Evolutionary conservation across 2,113 vertebrate species (phyloP).

Genomic region (Sceloporus undulatus): DNA sequence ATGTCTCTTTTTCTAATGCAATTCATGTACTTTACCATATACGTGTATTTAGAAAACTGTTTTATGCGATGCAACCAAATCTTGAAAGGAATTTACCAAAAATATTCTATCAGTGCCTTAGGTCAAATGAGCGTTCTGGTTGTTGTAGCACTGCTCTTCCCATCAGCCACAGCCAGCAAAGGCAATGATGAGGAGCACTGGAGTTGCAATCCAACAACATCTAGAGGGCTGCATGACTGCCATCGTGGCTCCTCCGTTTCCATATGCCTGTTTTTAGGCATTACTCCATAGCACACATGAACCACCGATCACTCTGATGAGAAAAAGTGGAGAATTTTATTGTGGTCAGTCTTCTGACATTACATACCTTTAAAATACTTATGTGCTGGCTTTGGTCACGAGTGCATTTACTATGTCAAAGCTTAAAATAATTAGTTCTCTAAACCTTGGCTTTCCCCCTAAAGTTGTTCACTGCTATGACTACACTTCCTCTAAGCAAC

Average conservation of each 20-base stretch:
- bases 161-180: too few species aligned
- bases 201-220: too few species aligned
- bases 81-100: not conserved
- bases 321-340: not conserved
- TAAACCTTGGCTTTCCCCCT: too few species aligned
- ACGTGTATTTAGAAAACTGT: not conserved
- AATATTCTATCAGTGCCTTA: not conserved
- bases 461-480: not conserved
- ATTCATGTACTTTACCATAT: not conserved
- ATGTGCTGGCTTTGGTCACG: too few species aligned
- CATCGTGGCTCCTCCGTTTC: too few species aligned
- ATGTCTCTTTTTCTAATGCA: not conserved
- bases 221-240: too few species aligned
- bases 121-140: too few species aligned
- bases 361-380: not conserved
- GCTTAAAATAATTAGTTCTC: too few species aligned
- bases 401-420: too few species aligned
- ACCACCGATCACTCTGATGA: not conserved
- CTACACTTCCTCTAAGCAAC: not conserved
- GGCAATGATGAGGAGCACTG: too few species aligned
- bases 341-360: not conserved
- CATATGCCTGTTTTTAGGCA: not conserved
- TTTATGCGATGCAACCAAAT: not conserved
- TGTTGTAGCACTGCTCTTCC: too few species aligned
- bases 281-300: fast-evolving